Conservation (phyloP, 2,797 vertebrate species). For the Avahi laniger region DNA sequence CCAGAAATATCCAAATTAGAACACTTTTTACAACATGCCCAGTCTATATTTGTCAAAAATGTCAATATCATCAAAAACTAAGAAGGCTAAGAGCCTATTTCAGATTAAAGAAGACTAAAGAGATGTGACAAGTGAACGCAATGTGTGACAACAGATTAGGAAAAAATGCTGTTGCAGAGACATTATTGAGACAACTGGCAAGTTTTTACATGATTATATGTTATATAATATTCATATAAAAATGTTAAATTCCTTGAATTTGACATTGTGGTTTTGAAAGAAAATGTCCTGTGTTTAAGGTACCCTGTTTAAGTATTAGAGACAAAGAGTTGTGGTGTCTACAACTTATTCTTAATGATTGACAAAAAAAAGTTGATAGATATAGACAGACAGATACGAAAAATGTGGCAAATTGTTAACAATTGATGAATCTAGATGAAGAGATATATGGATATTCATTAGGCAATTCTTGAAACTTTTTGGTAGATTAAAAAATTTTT, state of each 20-base stretch:
- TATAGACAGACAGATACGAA: neutral
- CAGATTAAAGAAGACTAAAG: neutral
- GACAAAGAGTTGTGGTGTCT: neutral
- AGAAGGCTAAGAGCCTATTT: neutral
- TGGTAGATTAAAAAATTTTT: neutral
- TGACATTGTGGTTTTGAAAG: neutral
- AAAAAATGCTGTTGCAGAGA: neutral
- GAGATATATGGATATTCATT: neutral
- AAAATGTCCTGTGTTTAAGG: neutral
- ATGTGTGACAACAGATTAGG: neutral
- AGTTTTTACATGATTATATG: neutral
- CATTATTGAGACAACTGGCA: neutral
- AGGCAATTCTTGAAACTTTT: neutral
- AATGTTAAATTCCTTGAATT: neutral
- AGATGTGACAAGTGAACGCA: no score
- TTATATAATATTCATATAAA: neutral
- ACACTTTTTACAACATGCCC: neutral
- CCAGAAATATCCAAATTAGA: neutral
- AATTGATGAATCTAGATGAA: neutral
- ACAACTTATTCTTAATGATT: neutral
- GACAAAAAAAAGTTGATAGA: neutral
- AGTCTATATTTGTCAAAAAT: neutral
- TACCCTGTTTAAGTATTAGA: neutral
- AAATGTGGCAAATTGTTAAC: neutral
- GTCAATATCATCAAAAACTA: neutral